Conservation (phyloP, 2,888 invertebrate genomes). For the Tetragonula carbonaria region DNA sequence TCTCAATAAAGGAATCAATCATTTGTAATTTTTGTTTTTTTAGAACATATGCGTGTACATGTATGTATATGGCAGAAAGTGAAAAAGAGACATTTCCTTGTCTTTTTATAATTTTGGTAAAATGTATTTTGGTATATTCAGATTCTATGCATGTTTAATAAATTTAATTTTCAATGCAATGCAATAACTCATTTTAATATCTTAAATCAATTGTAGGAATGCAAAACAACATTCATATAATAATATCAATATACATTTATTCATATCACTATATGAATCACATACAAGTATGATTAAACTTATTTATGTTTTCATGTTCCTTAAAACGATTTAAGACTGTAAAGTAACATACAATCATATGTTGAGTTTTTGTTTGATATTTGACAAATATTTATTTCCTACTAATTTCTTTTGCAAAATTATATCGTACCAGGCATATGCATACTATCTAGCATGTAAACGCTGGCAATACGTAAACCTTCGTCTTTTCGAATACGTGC, state of each 20-base stretch:
- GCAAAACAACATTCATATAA: not conserved
- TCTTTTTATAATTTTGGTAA: not conserved
- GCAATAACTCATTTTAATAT: not conserved
- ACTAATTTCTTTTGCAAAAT: not conserved
- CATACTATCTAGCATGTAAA: rapidly evolving
- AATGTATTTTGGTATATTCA: not conserved
- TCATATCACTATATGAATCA: not conserved
- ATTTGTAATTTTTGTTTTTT: not conserved
- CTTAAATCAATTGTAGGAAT: not conserved
- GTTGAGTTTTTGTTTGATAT: not conserved
- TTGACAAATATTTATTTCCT: not conserved
- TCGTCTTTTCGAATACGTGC: constrained; percentile 37
- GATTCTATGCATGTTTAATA: no score
- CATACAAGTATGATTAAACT: not conserved
- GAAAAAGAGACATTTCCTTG: not conserved
- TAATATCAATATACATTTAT: not conserved
- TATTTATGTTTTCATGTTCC: not conserved
- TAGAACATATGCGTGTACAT: not conserved
- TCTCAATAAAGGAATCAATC: not conserved
- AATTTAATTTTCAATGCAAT: not conserved
- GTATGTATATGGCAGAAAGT: not conserved
- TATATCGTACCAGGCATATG: not conserved
- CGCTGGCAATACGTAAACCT: rapidly evolving
- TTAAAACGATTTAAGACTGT: not conserved
- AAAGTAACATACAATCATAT: no score